phyloP scores from a whole-genome alignment of 2,113 vertebrate species.

The Bostrychus sinensis region DNA sequence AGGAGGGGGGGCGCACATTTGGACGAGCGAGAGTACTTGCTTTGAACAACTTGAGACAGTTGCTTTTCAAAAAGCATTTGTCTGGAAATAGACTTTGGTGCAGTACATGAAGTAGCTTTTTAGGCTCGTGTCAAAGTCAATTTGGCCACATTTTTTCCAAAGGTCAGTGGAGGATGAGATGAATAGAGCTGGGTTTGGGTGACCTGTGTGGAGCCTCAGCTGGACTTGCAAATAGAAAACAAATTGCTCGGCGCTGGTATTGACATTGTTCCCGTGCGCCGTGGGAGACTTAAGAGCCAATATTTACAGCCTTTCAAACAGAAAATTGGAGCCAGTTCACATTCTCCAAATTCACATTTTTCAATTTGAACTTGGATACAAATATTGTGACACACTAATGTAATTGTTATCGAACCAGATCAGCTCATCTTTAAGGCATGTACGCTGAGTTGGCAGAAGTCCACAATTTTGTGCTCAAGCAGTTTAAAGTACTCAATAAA shows the following conservation, averaged over 20 bases:
- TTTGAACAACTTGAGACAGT: background rate
- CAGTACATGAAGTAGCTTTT: slow-evolving; percentile 7
- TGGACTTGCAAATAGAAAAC: slow-evolving; percentile 76
- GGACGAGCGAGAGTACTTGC: background rate
- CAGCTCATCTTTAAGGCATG: too few species aligned
- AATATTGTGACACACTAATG: slow-evolving; percentile 1
- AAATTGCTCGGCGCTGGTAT: slow-evolving; percentile 57
- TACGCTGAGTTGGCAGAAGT: too few species aligned
- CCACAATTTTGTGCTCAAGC: too few species aligned
- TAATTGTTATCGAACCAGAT: slow-evolving; percentile 46
- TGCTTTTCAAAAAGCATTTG: slow-evolving; percentile 7
- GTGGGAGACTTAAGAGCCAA: slow-evolving; percentile 38
- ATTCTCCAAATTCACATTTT: slow-evolving; percentile 5
- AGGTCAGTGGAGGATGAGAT: slow-evolving; percentile 42
- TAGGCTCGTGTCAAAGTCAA: slow-evolving; percentile 49
- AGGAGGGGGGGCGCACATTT: background rate
- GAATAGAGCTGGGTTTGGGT: slow-evolving; percentile 38
- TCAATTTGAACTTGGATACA: slow-evolving; percentile 29
- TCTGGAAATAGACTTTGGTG: slow-evolving; percentile 19
- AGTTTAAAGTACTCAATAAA: too few species aligned
- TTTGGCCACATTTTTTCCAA: slow-evolving; percentile 57
- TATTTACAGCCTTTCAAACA: slow-evolving; percentile 47
- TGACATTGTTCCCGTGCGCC: slow-evolving; percentile 49
- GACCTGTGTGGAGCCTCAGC: slow-evolving; percentile 60
- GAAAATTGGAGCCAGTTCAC: slow-evolving; percentile 43